Evolutionary conservation across 2,797 vertebrate species (phyloP).

Genomic region (Alectoris magna): DNA sequence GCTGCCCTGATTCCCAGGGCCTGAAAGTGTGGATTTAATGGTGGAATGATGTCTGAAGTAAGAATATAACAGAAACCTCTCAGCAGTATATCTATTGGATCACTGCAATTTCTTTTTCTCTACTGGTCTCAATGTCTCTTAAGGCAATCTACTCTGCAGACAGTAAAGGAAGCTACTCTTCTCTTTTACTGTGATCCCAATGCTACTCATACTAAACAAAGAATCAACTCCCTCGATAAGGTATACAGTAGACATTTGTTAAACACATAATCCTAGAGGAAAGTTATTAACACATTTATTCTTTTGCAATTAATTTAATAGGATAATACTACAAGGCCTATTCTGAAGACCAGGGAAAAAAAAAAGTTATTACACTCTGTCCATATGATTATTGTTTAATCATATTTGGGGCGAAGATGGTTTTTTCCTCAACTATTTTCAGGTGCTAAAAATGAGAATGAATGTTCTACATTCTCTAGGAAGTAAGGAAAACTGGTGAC

Average conservation of each 20-base stretch:
- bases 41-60: constrained; percentile 55
- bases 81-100: constrained; percentile 71
- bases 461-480: background rate
- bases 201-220: constrained; percentile 63
- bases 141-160: constrained; percentile 64
- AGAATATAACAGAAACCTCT: constrained; percentile 70
- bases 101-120: constrained; percentile 73
- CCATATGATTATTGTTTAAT: background rate
- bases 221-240: constrained; percentile 56
- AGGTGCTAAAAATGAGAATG: background rate
- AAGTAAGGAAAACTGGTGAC: background rate
- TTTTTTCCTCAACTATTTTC: background rate
- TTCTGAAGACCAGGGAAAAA: constrained; percentile 8
- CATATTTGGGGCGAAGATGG: background rate
- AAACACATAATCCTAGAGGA: constrained; percentile 56
- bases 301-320: constrained; percentile 21
- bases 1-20: constrained; percentile 68
- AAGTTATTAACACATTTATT: constrained; percentile 24
- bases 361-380: background rate
- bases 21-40: constrained; percentile 73
- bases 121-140: constrained; percentile 72
- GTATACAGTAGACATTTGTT: background rate
- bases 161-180: constrained; percentile 44
- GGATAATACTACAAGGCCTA: background rate
- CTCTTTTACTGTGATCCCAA: constrained; percentile 33